Base-by-base conservation (phyloP, 2,888 invertebrate species). In the Nebria salina region DNA sequence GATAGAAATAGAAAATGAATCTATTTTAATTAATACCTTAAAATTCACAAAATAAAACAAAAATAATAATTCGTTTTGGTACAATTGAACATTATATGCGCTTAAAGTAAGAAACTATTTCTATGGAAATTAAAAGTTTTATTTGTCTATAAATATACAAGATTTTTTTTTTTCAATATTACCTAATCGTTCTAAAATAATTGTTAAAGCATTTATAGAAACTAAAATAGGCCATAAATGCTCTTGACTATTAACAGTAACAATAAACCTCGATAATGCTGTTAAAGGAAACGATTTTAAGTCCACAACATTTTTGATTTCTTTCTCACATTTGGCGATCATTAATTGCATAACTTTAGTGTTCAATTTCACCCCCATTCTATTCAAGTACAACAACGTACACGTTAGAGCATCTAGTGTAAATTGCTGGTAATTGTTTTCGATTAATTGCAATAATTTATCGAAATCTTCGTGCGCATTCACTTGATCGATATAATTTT, bases 321-420 rank as follows among this genome's bases (percentile, higher is more conserved):
- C 65, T 2, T 84, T 43, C 13, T 87, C 78, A 1, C 86, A 86
- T 25, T 83, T 85, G 1, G 84, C 68, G 2, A 90, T 84, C 4
- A 91, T 82, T n/a, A 85, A 82, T 79, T 89, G 87, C 83, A 90
- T 84, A 1, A 87, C 83, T 0, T 83, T 75, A 74, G 88, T 85
- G 64, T 86, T 85, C 65, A 88, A 84, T 8, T 86, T 83, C 6
- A 91, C 83, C 4, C 89, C 90, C 83, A 91, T 87, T 85, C 90
- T 90, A 70, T 87, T 88, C 73, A 92, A 86, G 83, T 91, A 90
- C 20, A 90, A 85, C 41, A 90, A 86, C 76, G 88, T 86, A 82
- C 89, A 89, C 83, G 90, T 89, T 64, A 90, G 84, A 54, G 88
- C 88, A 64, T 89, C 86, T 0, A 86, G 72, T 83, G 88, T 86